These are phyloP conservation scores for Chirona hameri DNA, from an alignment of 2,888 invertebrate genomes.

Conservation along the genomic window DNA sequence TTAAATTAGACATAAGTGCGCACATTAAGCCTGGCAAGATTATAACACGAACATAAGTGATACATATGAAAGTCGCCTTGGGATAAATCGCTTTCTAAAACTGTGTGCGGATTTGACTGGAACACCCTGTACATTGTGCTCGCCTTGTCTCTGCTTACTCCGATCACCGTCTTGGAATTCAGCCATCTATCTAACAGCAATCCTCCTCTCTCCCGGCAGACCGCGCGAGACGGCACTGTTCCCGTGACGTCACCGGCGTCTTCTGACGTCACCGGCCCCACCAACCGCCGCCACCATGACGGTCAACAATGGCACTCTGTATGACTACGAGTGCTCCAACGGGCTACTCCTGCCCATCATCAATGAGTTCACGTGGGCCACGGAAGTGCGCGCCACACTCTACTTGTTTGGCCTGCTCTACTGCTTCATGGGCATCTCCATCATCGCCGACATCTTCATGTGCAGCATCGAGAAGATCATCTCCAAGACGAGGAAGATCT, in stretches of 20 bases:
- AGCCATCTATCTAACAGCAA: background rate
- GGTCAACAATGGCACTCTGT: slow-evolving; percentile 26
- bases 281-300: slow-evolving; percentile 1
- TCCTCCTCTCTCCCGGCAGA: background rate
- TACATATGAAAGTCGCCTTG: too few relatives aligned
- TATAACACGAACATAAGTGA: too few relatives aligned
- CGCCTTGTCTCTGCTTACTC: too few relatives aligned
- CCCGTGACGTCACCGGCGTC: background rate
- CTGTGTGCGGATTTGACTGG: too few relatives aligned
- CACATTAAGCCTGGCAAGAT: too few relatives aligned
- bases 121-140: too few relatives aligned
- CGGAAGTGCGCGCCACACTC: slow-evolving; percentile 47
- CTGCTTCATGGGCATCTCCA: slow-evolving; percentile 57
- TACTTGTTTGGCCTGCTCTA: slow-evolving; percentile 54
- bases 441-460: slow-evolving; percentile 59
- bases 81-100: too few relatives aligned
- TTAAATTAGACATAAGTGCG: too few relatives aligned
- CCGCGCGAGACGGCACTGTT: background rate
- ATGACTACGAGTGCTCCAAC: slow-evolving; percentile 39
- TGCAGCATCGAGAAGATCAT: slow-evolving; percentile 57
- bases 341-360: slow-evolving; percentile 51
- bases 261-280: background rate
- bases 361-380: slow-evolving; percentile 51
- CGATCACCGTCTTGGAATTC: too few relatives aligned
- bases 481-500: slow-evolving; percentile 51